Evolutionary conservation across 2,888 invertebrate species (phyloP).

Genomic region (Cosmopolites sordidus): DNA sequence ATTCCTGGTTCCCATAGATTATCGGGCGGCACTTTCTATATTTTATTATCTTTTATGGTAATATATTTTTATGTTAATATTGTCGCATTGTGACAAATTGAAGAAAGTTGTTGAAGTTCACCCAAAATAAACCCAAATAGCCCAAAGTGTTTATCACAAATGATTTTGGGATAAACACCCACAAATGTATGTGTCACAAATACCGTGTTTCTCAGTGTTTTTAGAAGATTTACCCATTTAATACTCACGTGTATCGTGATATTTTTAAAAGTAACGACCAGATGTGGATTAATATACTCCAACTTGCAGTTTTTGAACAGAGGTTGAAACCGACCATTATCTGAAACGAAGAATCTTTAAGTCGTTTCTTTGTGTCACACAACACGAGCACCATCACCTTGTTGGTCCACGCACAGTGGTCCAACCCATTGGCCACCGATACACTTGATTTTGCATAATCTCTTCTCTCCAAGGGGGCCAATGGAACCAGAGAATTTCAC

Average conservation of each 20-base stretch:
- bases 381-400: constrained; percentile 54
- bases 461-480: constrained; percentile 66
- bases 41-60: no score
- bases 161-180: no score
- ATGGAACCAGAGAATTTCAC: constrained; percentile 75
- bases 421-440: constrained; percentile 83
- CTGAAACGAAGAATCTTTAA: constrained; percentile 51
- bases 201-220: not conserved
- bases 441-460: constrained; percentile 80
- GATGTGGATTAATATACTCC: constrained; percentile 63
- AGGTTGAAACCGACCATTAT: constrained; percentile 70
- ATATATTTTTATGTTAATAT: no score
- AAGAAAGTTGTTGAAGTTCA: no score
- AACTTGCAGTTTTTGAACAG: constrained; percentile 70
- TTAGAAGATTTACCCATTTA: not conserved
- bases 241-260: constrained; percentile 65
- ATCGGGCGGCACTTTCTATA: no score
- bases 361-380: constrained; percentile 26
- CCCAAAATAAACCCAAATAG: no score
- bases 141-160: no score
- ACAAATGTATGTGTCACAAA: no score
- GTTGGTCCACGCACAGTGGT: constrained; percentile 70
- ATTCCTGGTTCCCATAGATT: no score
- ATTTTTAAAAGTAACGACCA: constrained; percentile 70
- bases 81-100: no score